Evolutionary conservation across 2,888 invertebrate genomes (phyloP), one percentile per base, ranked within the genome.

Genomic region (Drosophila basisetae): DNA sequence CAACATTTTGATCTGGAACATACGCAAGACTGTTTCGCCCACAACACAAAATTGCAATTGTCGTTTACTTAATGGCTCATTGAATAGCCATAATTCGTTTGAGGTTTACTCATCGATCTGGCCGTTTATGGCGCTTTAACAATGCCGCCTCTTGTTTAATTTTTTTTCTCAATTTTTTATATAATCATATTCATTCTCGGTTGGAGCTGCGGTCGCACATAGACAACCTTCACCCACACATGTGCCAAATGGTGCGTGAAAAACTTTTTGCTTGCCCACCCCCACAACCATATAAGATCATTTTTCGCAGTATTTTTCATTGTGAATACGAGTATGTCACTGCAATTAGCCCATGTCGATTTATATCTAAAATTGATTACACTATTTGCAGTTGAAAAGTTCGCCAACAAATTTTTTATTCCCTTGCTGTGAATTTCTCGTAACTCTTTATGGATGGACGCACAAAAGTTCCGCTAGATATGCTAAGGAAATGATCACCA

Each of bases 141-240:
- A 78, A 73, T 70, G 68, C 73, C 80, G 83, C 77, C 76, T 78
- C 74, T 80, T 86, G 69, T 73, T 70, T 31, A 37, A 25, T 35
- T n/a, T 52, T 33, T 39, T 28, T 55, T 67, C 49, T 47, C 13
- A n/a, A 11, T 56, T 37, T 33, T 13, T 41, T 49, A 52, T 63
- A 64, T 64, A 63, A 67, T 76, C 76, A 63, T 49, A 76, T 59
- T 63, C 53, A 56, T 69, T 72, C 72, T 56, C 37, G 58, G 54
- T 49, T 47, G 39, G n/a, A n/a, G 39, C 59, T 71, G 81, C 55
- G 79, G 73, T 82, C 71, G 35, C 58, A 61, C 70, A 73, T 58
- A 81, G 65, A 77, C 77, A 83, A 73, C 85, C 85, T 85, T 85
- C 85, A 88, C 89, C 85, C 89, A 88, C 85, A 79, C 85, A 76